Evolutionary conservation across 2,113 vertebrate genomes (phyloP).

Genomic region (Mola mola): DNA sequence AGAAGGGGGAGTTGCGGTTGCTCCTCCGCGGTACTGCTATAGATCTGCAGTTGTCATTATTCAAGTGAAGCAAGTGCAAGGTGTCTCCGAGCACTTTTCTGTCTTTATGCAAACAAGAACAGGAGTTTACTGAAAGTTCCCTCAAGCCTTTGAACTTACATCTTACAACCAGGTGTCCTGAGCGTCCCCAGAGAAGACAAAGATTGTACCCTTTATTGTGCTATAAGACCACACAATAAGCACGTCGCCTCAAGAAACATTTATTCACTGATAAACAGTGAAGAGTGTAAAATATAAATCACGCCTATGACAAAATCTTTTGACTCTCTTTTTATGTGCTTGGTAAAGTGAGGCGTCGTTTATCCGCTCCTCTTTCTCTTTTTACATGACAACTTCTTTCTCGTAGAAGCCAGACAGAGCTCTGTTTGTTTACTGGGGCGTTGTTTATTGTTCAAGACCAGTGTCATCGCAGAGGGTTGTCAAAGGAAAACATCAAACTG

Average conservation of each 20-base stretch:
- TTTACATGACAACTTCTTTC: slow-evolving; percentile 38
- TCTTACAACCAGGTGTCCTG: slow-evolving; percentile 71
- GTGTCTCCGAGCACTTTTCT: slow-evolving; percentile 71
- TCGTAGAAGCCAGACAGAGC: slow-evolving; percentile 38
- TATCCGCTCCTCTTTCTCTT: too few relatives aligned
- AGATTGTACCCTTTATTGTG: slow-evolving; percentile 65
- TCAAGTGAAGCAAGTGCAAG: slow-evolving; percentile 50
- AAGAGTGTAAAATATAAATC: slow-evolving; percentile 47
- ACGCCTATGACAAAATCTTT: background rate
- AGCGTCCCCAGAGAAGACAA: slow-evolving; percentile 51
- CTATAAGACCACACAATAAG: slow-evolving; percentile 61
- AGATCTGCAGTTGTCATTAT: slow-evolving; percentile 60
- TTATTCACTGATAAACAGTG: slow-evolving; percentile 51
- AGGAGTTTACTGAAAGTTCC: slow-evolving; percentile 45
- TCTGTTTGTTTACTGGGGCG: slow-evolving; percentile 46
- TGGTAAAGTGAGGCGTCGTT: slow-evolving; percentile 23
- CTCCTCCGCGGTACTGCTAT: slow-evolving; percentile 27
- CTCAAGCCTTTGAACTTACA: slow-evolving; percentile 64
- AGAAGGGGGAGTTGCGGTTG: slow-evolving; percentile 33
- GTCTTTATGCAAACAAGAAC: slow-evolving; percentile 37
- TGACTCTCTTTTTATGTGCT: slow-evolving; percentile 17
- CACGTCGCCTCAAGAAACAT: slow-evolving; percentile 55
- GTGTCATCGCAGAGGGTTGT: slow-evolving; percentile 28
- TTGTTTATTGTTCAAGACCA: slow-evolving; percentile 49
- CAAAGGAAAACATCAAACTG: slow-evolving; percentile 46